These are phyloP conservation scores for Caenorhabditis imperialis DNA, from an alignment of 2,888 invertebrate genomes.

Conservation along the genomic window DNA sequence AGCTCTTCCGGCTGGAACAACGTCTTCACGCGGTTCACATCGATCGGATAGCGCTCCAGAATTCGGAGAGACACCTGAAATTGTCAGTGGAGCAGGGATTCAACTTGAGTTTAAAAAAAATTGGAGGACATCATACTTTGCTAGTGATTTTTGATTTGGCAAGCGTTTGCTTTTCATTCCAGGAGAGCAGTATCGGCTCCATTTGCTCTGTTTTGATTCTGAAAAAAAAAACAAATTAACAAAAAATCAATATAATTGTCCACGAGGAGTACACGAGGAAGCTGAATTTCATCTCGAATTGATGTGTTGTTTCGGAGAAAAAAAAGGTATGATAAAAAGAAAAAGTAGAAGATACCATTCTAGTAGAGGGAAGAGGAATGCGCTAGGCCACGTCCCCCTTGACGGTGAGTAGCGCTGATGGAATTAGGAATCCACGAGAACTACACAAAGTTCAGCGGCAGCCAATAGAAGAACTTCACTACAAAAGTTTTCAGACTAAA, in stretches of 20 bases:
- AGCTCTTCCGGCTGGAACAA: constrained; percentile 29
- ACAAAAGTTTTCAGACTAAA: background rate
- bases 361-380: too few relatives aligned
- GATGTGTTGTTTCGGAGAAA: too few relatives aligned
- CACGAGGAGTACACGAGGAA: too few relatives aligned
- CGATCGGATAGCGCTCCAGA: constrained; percentile 28
- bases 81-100: background rate
- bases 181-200: constrained; percentile 13
- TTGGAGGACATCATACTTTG: constrained; percentile 8
- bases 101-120: background rate
- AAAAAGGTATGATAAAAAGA: too few relatives aligned
- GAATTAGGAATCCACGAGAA: background rate
- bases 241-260: too few relatives aligned
- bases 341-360: too few relatives aligned
- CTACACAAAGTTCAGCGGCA: constrained; percentile 1
- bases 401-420: background rate
- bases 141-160: constrained; percentile 30
- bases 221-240: too few relatives aligned
- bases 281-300: too few relatives aligned
- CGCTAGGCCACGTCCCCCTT: too few relatives aligned
- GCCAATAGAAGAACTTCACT: background rate
- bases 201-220: too few relatives aligned
- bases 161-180: constrained; percentile 28
- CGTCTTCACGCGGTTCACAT: constrained; percentile 3
- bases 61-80: constrained; percentile 25